Evolutionary conservation across 30 jellyfish, hydroid and myxozoan species (phyloP), one percentile per base, ranked within the genome.

Genomic region (Aurelia sp.): DNA sequence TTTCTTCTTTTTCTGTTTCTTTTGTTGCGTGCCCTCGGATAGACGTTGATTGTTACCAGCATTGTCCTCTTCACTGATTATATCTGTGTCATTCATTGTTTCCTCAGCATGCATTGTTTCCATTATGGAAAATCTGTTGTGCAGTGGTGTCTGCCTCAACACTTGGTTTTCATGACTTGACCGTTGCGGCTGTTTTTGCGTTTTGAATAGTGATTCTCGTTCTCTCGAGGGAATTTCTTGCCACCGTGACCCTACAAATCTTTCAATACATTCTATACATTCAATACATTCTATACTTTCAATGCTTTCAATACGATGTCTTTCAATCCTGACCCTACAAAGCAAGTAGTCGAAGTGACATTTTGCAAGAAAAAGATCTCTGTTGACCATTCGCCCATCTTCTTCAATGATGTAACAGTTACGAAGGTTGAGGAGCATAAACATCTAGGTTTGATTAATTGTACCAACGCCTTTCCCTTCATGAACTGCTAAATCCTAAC

Each of bases 31-130:
- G 48, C 10, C 48, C 20, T 73, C 70, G 4, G 47, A 52, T 44
- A 47, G 19, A 67, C 84, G 69, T 73, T 37, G 84, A n/a, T 40
- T 40, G 70, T 73, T 19, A 73, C 68, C 48, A 11, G 18, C 71
- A 33, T 73, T 73, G 71, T 44, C 65, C 84, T 73, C 84, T 73
- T 47, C 84, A 44, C 15, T n/a, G 65, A 51, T 55, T 48, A 37
- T 40, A 35, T 73, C 84, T 55, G 41, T 16, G 70, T 73, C 84
- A 73, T 18, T 73, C 50, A n/a, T 73, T 73, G 84, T 40, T 73
- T 73, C 69, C 30, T 40, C 84, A 41, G 84, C 84, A 73, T 35
- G 22, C 65, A n/a, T 55, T 37, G 70, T 47, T 55, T 73, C 84
- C 84, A 40, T 9, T 11, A 52, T 73, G 20, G 70, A 73, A 73